phyloP scores from a whole-genome alignment of 2,888 invertebrate genomes.

The Euzophera pinguis region DNA sequence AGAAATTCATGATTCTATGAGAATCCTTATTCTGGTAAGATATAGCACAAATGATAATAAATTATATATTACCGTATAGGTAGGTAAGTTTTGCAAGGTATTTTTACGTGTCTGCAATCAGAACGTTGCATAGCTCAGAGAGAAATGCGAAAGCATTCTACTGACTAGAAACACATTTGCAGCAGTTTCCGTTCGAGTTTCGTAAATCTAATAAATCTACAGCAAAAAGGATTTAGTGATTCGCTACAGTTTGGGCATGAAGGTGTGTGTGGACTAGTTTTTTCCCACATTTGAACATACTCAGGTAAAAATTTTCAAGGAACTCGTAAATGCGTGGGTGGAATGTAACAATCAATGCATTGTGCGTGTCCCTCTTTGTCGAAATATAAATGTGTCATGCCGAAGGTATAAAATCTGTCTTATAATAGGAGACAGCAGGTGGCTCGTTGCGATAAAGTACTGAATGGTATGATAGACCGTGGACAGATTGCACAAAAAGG shows the following conservation, averaged over 20 bases:
- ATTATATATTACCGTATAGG: too few species aligned
- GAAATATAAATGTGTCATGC: constrained; percentile 11
- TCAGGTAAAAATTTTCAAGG: constrained; percentile 9
- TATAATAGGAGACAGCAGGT: constrained; percentile 9
- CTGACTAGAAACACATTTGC: background rate
- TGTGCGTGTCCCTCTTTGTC: constrained; percentile 3
- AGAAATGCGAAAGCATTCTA: background rate
- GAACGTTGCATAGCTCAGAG: background rate
- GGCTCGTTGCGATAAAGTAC: background rate
- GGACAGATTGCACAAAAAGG: constrained; percentile 10
- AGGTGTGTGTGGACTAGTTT: background rate
- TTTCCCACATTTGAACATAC: background rate
- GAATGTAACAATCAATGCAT: constrained; percentile 8
- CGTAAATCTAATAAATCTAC: constrained; percentile 1
- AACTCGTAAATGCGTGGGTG: background rate
- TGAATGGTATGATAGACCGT: background rate
- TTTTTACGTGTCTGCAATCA: background rate
- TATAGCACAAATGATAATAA: too few species aligned
- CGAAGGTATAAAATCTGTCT: constrained; percentile 1
- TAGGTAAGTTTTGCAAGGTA: too few species aligned
- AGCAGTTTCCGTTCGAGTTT: background rate
- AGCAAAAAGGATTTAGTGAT: constrained; percentile 5
- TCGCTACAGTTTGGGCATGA: background rate
- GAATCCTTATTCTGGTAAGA: too few species aligned
- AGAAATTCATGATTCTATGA: too few species aligned